Conservation (phyloP, 2,888 invertebrate genomes). For the Phyllotreta cruciferae region DNA sequence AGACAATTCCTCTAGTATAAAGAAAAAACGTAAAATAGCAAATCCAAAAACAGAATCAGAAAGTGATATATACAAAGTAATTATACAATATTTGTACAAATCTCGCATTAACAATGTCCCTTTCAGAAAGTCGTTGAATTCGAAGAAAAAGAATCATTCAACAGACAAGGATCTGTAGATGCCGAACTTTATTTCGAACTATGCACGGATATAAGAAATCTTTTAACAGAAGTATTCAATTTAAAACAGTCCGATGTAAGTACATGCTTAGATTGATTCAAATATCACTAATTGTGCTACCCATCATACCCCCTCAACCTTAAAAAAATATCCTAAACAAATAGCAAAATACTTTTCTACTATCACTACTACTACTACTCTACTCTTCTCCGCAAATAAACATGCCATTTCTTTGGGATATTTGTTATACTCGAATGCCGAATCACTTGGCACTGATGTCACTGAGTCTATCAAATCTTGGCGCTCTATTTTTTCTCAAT, state of each 20-base stretch:
- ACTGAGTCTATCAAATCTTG: too few relatives aligned
- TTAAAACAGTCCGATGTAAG: constrained; percentile 34
- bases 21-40: constrained; percentile 65
- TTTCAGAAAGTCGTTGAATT: constrained; percentile 71
- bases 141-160: constrained; percentile 77
- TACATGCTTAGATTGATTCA: constrained; percentile 7
- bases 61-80: constrained; percentile 69
- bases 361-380: too few relatives aligned
- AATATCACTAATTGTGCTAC: constrained; percentile 3
- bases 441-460: too few relatives aligned
- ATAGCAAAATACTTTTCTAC: too few relatives aligned
- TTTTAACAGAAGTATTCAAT: constrained; percentile 73
- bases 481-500: too few relatives aligned
- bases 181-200: constrained; percentile 71
- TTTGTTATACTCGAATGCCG: too few relatives aligned
- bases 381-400: too few relatives aligned
- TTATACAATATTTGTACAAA: not conserved
- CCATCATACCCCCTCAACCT: too few relatives aligned
- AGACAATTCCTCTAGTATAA: constrained; percentile 62
- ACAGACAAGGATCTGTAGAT: constrained; percentile 72
- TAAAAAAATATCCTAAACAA: too few relatives aligned
- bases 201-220: constrained; percentile 73
- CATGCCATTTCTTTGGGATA: too few relatives aligned
- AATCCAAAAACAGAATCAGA: constrained; percentile 61
- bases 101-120: constrained; percentile 36